Base-by-base conservation (phyloP, 2,113 vertebrate species). In the Trogon surrucura region DNA sequence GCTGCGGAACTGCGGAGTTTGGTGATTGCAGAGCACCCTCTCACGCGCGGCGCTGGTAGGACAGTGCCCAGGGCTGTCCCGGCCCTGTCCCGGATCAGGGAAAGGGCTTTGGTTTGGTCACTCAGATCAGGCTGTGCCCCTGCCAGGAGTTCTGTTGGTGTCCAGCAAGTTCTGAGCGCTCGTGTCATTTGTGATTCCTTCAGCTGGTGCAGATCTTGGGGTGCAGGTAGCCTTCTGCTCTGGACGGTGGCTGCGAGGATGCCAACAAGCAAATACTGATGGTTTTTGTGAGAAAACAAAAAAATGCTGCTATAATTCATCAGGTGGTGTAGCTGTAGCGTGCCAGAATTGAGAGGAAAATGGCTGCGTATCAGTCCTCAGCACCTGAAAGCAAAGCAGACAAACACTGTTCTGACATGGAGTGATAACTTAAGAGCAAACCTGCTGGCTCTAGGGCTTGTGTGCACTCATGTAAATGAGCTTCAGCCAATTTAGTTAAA, bases 11-110 rank as follows among this genome's bases (percentile, higher is more conserved):
- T 66, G 74, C 36, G 66, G 65, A 57, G 61, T 54, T 89, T 7
- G 75, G 83, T 72, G 79, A n/a, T 66, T 50, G 61, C n/a, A 80
- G 79, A 87, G 78, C 92, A 80, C 80, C 61, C 86, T 92, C 87
- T 91, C 65, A 89, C 6, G 66, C 62, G 29, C 38, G 3, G 56
- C 29, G 2, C 60, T 20, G 56, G 84, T 53, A 73, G 60, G 58
- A 23, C 66, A 64, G 69, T 5, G 36, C 56, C 7, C 29, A 60
- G 30, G 51, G 45, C 26, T 56, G 50, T 6, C 2, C 2, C 7
- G 3, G 6, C 66, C 56, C 54, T 41, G 48, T 10, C 6, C 50
- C 29, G 44, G 41, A 9, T 10, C 27, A 36, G 64, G 85, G 51
- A 78, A 67, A 67, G 69, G 44, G 36, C 64, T 84, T 82, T 62